These are phyloP conservation scores for Scaeva pyrastri DNA, from an alignment of 2,888 invertebrate species.

Conservation along the genomic window DNA sequence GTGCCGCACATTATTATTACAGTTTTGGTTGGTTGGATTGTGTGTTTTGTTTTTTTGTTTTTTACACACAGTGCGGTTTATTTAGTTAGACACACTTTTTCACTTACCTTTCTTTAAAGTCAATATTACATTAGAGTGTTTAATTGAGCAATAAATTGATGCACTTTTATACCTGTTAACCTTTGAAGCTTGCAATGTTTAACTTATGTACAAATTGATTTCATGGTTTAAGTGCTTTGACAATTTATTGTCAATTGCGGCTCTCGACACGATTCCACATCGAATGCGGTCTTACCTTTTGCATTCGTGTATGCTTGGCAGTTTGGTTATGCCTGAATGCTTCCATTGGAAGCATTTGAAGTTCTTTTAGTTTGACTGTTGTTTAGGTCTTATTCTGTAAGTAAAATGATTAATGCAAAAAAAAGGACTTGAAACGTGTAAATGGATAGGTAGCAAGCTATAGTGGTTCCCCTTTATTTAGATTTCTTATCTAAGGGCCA, in stretches of 20 bases:
- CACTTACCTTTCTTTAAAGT: background rate
- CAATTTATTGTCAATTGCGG: background rate
- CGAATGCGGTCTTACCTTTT: background rate
- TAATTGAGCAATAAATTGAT: background rate
- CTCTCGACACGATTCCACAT: background rate
- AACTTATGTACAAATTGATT: background rate
- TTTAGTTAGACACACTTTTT: background rate
- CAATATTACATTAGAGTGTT: background rate
- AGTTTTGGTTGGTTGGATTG: slow-evolving; percentile 23
- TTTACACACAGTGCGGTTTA: slow-evolving; percentile 8
- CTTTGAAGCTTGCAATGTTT: background rate
- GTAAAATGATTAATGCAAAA: too few species aligned
- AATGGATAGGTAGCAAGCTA: too few species aligned
- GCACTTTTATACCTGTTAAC: background rate
- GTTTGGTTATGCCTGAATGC: too few species aligned
- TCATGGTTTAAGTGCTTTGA: background rate
- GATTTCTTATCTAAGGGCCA: too few species aligned
- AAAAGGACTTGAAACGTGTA: too few species aligned
- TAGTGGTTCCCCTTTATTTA: too few species aligned
- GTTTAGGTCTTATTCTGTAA: too few species aligned
- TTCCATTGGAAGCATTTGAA: too few species aligned
- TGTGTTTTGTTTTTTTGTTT: background rate
- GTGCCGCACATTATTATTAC: slow-evolving; percentile 35
- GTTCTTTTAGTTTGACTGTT: too few species aligned
- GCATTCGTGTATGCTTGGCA: too few species aligned